Evolutionary conservation across 1,140 invertebrate genomes (phyloP), one percentile per base, ranked within the genome.

Genomic region (Littorina saxatilis): DNA sequence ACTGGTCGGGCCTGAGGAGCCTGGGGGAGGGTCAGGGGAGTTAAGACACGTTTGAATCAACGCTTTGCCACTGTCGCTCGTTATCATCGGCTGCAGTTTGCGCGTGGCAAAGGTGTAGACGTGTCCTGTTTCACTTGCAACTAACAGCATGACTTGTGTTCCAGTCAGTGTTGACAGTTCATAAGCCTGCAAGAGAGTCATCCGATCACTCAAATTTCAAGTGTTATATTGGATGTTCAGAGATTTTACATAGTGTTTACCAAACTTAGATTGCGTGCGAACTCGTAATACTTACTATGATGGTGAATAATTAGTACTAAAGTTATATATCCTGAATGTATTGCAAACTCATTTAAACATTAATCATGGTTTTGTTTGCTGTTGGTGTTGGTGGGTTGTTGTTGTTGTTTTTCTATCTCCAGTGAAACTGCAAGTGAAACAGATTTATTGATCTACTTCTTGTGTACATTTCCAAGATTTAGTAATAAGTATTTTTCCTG

Each of bases 11-110:
- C 94, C 94, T 74, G 94, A 93, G 17, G 89, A 90, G 39, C 93
- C 93, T 0, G 90, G 91, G 47, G 96, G 96, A 72, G 97, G 97
- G 92, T 99, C 98, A 40, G 99, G 98, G 66, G 98, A 98, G 93
- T 99, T 99, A 39, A 99, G 94, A 93, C 99, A 99, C 77, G 98
- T 99, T 93, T 99, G 98, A 89, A 99, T 99, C 70, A 99, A 94
- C 68, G 97, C 96, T 93, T 99, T 99, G 70, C 99, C 99, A 79
- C 98, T 97, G 90, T 99, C 99, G 87, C 97, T 99, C 23, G 98
- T 99, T 91, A 99, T 99, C 98, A 99, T 99, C 73, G 99, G 99
- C 92, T 99, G 98, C 61, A 99, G 94, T 93, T 99, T 99, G 79
- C 98, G 94, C 70, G 99, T 99, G 47, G 99, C 99, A 94, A 99